Percentiles rank a stretch among this genome's conserved stretches.
phyloP scores from a whole-genome alignment of 2,888 invertebrate genomes.

The Lumbricus terrestris region DNA sequence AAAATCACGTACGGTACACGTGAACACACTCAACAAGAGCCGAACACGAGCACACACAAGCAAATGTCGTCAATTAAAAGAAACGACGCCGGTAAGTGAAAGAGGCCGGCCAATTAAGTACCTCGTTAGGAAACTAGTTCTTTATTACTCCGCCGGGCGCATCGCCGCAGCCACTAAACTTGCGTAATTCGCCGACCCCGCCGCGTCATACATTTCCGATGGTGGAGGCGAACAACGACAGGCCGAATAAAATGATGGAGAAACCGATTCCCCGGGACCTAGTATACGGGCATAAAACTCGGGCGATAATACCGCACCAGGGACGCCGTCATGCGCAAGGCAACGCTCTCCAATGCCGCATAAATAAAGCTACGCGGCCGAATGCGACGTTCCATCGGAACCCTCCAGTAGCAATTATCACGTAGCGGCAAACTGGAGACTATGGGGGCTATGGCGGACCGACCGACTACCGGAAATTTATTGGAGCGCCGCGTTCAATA shows the following conservation, averaged over 20 bases:
- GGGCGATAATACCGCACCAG: neutral
- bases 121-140: neutral
- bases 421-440: constrained; percentile 3
- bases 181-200: neutral
- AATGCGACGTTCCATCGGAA: neutral
- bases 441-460: neutral
- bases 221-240: neutral
- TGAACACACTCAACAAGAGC: neutral
- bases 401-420: neutral
- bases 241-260: neutral
- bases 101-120: neutral
- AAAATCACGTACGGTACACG: neutral
- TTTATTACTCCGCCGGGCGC: neutral
- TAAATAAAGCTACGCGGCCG: neutral
- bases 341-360: neutral
- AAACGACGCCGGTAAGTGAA: neutral
- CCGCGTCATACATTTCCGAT: neutral
- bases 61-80: neutral
- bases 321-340: neutral
- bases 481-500: neutral
- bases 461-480: neutral
- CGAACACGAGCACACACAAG: neutral
- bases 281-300: neutral
- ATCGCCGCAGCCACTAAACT: neutral
- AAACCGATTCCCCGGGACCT: neutral